phyloP scores from a whole-genome alignment of 2,797 vertebrate genomes.

The Cetoscarus ocellatus region DNA sequence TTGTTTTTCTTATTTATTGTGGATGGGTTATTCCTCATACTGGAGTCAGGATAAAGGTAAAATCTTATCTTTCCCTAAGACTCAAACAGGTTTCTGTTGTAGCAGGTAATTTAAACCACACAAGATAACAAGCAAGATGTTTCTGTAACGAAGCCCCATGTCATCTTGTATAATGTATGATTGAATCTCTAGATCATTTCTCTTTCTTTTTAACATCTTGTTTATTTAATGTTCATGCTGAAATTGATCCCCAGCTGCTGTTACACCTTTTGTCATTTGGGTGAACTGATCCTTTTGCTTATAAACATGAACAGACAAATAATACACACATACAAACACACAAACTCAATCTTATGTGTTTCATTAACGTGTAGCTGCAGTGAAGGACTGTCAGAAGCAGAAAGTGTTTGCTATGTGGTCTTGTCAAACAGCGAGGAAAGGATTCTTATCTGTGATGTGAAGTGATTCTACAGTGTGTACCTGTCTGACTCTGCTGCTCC shows the following conservation, averaged over 20 bases:
- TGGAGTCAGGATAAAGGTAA: too few relatives aligned
- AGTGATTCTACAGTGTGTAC: conserved; percentile 86
- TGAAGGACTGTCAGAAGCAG: conserved; percentile 23
- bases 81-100: not conserved
- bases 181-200: not conserved
- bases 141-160: not conserved
- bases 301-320: not conserved
- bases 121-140: not conserved
- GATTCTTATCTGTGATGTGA: conserved; percentile 67
- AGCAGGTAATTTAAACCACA: not conserved
- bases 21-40: too few relatives aligned
- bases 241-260: not conserved
- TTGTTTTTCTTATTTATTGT: too few relatives aligned
- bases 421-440: conserved; percentile 50
- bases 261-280: conserved; percentile 4
- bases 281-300: conserved; percentile 36
- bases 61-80: too few relatives aligned
- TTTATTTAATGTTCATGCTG: not conserved
- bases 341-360: not conserved
- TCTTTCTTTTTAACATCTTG: not conserved
- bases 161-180: not conserved
- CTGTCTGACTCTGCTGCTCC: conserved; percentile 89
- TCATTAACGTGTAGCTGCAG: conserved; percentile 10
- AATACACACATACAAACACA: not conserved
- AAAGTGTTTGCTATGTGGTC: conserved; percentile 16